phyloP scores from a whole-genome alignment of 2,888 invertebrate genomes.

The Lagria hirta region DNA sequence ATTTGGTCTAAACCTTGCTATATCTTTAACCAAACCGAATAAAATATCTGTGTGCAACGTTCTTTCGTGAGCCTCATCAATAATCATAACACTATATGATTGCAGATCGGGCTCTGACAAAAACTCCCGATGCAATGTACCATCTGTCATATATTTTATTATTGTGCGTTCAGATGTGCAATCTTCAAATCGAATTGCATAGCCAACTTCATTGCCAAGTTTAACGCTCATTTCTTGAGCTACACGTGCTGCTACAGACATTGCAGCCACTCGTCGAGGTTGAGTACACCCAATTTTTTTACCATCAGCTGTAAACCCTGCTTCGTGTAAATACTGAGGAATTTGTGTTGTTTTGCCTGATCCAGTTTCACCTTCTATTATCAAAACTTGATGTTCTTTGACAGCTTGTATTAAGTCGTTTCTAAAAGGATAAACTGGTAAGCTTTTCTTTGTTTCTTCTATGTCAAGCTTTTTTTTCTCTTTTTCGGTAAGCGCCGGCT shows the following conservation, averaged over 20 bases:
- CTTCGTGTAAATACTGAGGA: conserved; percentile 95
- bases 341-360: conserved; percentile 99
- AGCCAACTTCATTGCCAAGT: conserved; percentile 88
- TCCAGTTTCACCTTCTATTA: conserved; percentile 98
- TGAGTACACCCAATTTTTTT: conserved; percentile 89
- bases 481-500: conserved; percentile 64
- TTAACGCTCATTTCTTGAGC: conserved; percentile 97
- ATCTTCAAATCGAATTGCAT: conserved; percentile 96
- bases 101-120: conserved; percentile 95
- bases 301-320: conserved; percentile 80
- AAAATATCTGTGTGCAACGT: conserved; percentile 98
- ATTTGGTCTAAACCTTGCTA: conserved; percentile 84
- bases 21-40: conserved; percentile 96
- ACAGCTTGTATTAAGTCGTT: conserved; percentile 89
- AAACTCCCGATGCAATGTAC: conserved; percentile 95
- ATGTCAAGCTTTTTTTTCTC: conserved; percentile 78
- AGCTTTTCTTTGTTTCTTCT: conserved; percentile 86
- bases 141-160: conserved; percentile 99
- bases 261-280: conserved; percentile 96
- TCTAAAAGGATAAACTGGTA: conserved; percentile 93
- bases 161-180: conserved; percentile 97
- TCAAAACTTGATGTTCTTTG: conserved; percentile 82
- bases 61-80: conserved; percentile 98
- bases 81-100: conserved; percentile 97
- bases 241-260: conserved; percentile 99